phyloP scores from a whole-genome alignment of 2,888 invertebrate species.

The Petrolisthes manimaculis region DNA sequence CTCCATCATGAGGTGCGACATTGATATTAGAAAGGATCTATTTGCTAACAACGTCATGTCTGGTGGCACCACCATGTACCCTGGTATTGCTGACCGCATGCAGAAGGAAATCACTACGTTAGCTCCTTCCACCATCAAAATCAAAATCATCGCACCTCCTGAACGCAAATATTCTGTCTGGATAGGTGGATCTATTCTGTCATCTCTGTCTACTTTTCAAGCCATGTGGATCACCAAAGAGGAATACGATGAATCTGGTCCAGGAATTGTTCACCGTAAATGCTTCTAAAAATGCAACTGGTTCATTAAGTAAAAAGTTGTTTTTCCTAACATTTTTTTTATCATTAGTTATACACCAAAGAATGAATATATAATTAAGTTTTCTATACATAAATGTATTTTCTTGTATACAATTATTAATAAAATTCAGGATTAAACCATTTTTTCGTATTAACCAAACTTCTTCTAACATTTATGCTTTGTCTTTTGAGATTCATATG shows the following conservation, averaged over 20 bases:
- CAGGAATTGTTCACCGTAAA: slow-evolving; percentile 73
- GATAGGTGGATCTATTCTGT: slow-evolving; percentile 91
- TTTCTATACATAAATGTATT: no score
- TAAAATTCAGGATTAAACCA: no score
- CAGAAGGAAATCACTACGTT: slow-evolving; percentile 91
- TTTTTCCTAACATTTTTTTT: background rate
- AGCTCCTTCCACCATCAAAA: slow-evolving; percentile 81
- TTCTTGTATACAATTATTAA: no score
- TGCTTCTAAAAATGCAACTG: slow-evolving; percentile 70
- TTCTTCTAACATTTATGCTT: no score
- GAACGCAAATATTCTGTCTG: slow-evolving; percentile 92
- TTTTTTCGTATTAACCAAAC: no score
- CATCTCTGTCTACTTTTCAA: slow-evolving; percentile 90
- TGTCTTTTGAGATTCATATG: no score
- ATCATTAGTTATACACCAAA: background rate
- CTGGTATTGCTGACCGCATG: slow-evolving; percentile 91
- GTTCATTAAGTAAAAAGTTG: no score
- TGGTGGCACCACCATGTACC: slow-evolving; percentile 95
- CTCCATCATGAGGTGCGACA: slow-evolving; percentile 70
- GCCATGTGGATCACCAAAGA: slow-evolving; percentile 94
- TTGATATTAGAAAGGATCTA: slow-evolving; percentile 67
- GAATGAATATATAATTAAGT: no score
- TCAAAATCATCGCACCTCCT: slow-evolving; percentile 93
- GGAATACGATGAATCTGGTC: slow-evolving; percentile 89
- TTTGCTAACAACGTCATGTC: slow-evolving; percentile 74